A percentile compares a stretch with the other conserved stretches of the same genome.
phyloP scores from a whole-genome alignment of 2,797 vertebrate genomes.

The Pipistrellus kuhlii region DNA sequence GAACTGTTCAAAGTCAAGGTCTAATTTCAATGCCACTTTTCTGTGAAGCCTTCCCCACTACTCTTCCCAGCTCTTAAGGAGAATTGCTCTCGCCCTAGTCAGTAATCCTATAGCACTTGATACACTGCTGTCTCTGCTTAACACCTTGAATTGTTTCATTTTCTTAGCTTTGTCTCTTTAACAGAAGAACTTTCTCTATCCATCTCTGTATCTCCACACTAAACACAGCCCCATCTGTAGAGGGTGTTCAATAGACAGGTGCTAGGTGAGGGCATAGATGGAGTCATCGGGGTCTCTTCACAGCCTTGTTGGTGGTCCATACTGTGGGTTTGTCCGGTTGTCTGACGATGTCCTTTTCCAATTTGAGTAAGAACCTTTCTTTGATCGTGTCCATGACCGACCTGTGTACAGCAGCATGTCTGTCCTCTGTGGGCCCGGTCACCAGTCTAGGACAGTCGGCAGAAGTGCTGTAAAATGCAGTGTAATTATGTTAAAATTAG shows the following conservation, averaged over 20 bases:
- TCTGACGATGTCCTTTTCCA: not conserved
- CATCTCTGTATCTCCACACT: not conserved
- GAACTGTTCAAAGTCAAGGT: not conserved
- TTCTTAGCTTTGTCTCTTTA: not conserved
- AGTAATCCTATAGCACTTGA: not conserved
- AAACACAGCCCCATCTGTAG: not conserved
- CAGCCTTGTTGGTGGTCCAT: not conserved
- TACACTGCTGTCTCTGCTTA: not conserved
- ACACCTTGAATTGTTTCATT: not conserved
- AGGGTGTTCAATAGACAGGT: not conserved
- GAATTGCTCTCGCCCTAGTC: not conserved
- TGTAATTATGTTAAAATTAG: not conserved
- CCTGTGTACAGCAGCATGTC: not conserved
- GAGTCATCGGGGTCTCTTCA: not conserved
- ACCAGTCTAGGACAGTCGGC: not conserved
- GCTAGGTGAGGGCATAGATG: not conserved
- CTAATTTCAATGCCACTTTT: not conserved
- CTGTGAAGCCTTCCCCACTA: not conserved
- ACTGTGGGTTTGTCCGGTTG: not conserved
- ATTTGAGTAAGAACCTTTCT: not conserved
- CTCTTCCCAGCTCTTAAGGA: not conserved
- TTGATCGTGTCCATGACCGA: not conserved
- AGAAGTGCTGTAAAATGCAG: not conserved
- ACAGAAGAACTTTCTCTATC: not conserved
- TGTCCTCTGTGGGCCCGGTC: accelerated